phyloP scores from a whole-genome alignment of 2,797 vertebrate genomes.

The Acestrorhynchus altus region DNA sequence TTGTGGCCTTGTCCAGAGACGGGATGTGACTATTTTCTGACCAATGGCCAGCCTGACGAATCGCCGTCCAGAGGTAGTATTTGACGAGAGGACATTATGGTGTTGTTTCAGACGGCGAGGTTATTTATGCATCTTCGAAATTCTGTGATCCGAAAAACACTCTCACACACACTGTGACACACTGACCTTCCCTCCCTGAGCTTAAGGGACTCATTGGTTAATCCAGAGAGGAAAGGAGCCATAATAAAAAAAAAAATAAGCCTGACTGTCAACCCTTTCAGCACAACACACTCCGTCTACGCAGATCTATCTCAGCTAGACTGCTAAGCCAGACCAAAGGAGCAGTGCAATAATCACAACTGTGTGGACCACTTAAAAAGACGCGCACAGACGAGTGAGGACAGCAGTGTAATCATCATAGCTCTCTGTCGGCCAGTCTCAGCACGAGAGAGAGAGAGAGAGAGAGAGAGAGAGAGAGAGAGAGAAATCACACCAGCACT shows the following conservation, averaged over 20 bases:
- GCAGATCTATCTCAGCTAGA: slow-evolving; percentile 14
- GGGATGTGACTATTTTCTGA: neutral
- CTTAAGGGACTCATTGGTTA: slow-evolving; percentile 18
- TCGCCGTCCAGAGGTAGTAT: neutral
- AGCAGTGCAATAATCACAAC: slow-evolving; percentile 1
- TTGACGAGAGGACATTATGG: neutral
- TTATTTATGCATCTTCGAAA: neutral
- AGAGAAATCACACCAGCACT: slow-evolving; percentile 38
- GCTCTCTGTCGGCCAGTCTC: slow-evolving; percentile 40
- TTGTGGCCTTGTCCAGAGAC: slow-evolving; percentile 20
- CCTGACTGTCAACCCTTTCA: slow-evolving; percentile 16
- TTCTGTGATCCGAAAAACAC: slow-evolving; percentile 1
- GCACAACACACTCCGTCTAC: neutral
- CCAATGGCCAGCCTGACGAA: neutral
- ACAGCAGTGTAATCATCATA: slow-evolving; percentile 43
- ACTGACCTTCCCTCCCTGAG: neutral
- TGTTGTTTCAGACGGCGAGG: neutral
- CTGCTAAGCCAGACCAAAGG: slow-evolving; percentile 37
- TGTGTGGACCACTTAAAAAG: slow-evolving; percentile 6
- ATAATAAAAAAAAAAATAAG: neutral
- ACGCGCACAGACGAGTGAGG: slow-evolving; percentile 24
- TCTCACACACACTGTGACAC: slow-evolving; percentile 12
- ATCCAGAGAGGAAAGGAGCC: slow-evolving; percentile 5
- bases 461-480: slow-evolving; percentile 8
- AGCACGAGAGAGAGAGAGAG: neutral